Percentiles rank a stretch among this genome's conserved stretches.
Conservation (phyloP, 2,797 vertebrate genomes). For the Cercopithecus diana region DNA sequence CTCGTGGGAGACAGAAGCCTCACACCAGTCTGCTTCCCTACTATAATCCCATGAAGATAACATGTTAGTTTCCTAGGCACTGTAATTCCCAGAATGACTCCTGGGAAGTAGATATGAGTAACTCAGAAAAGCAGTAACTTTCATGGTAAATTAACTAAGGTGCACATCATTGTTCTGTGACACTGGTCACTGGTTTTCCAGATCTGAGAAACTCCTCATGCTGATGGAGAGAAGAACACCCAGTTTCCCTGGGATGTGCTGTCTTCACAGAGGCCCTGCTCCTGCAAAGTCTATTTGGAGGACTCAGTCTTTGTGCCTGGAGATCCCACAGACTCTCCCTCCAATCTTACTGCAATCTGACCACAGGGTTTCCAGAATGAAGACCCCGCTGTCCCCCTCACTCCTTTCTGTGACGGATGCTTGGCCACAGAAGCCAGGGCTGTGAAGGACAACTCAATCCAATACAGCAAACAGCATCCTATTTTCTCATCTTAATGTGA, state of each 20-base stretch:
- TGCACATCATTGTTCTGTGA: rapidly evolving
- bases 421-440: neutral
- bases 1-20: neutral
- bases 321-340: neutral
- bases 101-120: neutral
- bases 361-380: neutral
- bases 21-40: neutral
- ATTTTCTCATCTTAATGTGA: neutral
- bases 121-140: neutral
- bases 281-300: neutral
- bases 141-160: no score
- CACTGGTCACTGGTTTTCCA: neutral
- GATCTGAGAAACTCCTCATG: neutral
- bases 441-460: neutral
- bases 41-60: neutral
- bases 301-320: no score
- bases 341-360: neutral
- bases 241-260: neutral
- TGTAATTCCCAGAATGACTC: neutral
- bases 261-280: neutral
- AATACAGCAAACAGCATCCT: neutral
- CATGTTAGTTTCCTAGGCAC: neutral
- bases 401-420: no score
- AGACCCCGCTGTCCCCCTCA: rapidly evolving
- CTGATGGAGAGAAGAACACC: rapidly evolving